Base-by-base conservation (phyloP, 2,113 vertebrate species). In the Corythornis cristatus region DNA sequence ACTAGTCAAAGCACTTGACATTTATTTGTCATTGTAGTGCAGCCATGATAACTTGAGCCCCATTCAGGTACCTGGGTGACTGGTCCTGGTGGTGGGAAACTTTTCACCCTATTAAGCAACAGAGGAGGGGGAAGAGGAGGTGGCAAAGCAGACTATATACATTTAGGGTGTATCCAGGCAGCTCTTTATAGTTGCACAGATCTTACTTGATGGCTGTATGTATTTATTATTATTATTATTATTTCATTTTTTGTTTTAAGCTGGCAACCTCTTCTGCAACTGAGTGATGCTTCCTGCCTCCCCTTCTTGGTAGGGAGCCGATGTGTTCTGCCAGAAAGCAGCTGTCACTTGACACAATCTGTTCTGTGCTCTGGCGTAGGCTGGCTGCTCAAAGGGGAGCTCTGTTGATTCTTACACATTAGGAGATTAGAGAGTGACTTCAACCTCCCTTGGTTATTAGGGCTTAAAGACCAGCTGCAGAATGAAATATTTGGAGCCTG, bases 341-440 rank as follows among this genome's bases (percentile, higher is more conserved):
- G 86, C 88, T 95, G 93, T 96, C 93, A 89, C 94, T 93, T 74
- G 95, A 96, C 95, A 96, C 93, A 93, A 88, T 93, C 96, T 94
- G 90, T 96, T 95, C 93, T 90, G 88, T 90, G 81, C 91, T 97
- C 94, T 1, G 0, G 93, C 89, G 83, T 95, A 90, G 91, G 95
- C 96, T 94, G 94, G 51, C 85, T 92, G 95, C 93, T 97, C 96
- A 96, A 95, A 97, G 93, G 93, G 90, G 88, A 93, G 88, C 94
- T 96, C 94, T 96, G 93, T 95, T 95, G 96, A 89, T 95, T 95
- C 96, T 96, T 95, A 88, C 91, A 94, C 95, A 83, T 95, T 93
- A 45, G 88, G 70, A 94, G 93, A 95, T 95, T 86, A 95, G 86
- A 85, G 93, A 61, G 72, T 95, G 95, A 96, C 95, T 96, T 95